Evolutionary conservation across 53 echinoderm and acorn worm species (phyloP).

Genomic region (Pentamera pediparva): DNA sequence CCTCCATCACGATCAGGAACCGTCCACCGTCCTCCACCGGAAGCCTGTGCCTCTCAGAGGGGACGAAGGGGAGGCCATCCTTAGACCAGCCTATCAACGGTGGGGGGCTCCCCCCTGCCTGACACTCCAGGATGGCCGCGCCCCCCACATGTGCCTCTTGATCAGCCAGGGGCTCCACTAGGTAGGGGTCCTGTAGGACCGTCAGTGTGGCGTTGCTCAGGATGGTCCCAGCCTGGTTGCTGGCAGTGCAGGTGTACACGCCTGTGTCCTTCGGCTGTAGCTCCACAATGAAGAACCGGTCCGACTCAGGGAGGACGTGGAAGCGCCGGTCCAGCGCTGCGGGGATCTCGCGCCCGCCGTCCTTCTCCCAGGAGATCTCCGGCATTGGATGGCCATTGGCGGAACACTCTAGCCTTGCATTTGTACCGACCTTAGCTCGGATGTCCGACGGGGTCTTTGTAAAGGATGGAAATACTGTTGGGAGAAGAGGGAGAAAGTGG

Average conservation of each 20-base stretch:
- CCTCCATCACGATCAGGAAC: slow-evolving; percentile 65
- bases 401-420: slow-evolving; percentile 69
- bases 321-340: slow-evolving; percentile 90
- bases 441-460: slow-evolving; percentile 61
- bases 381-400: slow-evolving; percentile 84
- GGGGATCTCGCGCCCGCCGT: slow-evolving; percentile 89
- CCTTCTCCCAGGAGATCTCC: slow-evolving; percentile 92
- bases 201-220: slow-evolving; percentile 81
- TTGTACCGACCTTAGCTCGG: slow-evolving; percentile 56
- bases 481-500: neutral
- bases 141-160: slow-evolving; percentile 53
- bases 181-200: slow-evolving; percentile 59
- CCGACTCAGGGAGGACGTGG: slow-evolving; percentile 62
- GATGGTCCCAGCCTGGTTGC: slow-evolving; percentile 78
- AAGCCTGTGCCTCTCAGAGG: slow-evolving; percentile 42
- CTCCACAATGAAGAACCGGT: slow-evolving; percentile 71
- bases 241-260: slow-evolving; percentile 85
- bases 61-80: slow-evolving; percentile 38
- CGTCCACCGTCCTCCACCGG: slow-evolving; percentile 34
- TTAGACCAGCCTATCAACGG: slow-evolving; percentile 76
- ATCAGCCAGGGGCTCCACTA: slow-evolving; percentile 51
- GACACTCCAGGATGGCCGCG: slow-evolving; percentile 75
- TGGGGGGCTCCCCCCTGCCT: slow-evolving; percentile 64
- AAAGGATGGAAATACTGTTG: slow-evolving; percentile 87
- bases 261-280: slow-evolving; percentile 77